Evolutionary conservation across 37 sponge, comb jelly and placozoan genomes (phyloP).

Genomic region (Dysidea cf. avara): DNA sequence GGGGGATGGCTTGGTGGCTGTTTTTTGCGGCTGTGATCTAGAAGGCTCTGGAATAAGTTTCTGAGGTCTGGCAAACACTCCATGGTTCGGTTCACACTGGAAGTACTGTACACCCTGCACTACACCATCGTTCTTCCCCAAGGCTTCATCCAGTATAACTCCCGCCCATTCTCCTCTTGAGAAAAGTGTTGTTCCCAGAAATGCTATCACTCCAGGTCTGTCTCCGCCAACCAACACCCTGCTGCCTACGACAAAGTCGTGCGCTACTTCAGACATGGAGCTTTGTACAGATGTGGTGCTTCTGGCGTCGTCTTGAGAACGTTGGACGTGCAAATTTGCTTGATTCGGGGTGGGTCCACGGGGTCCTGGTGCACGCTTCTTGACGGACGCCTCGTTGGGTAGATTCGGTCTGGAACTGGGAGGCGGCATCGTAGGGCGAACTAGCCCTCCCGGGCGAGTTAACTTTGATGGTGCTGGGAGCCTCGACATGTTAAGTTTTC

Average conservation of each 20-base stretch:
- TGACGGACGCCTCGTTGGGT: conserved; percentile 22
- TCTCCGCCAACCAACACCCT: conserved; percentile 58
- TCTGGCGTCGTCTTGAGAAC: not conserved
- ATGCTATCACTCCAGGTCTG: conserved; percentile 76
- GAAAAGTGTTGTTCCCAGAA: conserved; percentile 88
- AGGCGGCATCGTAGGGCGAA: too few relatives aligned
- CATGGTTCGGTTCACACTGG: conserved; percentile 75
- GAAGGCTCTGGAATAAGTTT: conserved; percentile 47
- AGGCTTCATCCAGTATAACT: conserved; percentile 64
- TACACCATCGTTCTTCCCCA: conserved; percentile 94
- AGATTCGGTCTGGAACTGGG: too few relatives aligned
- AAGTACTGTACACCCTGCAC: conserved; percentile 90
- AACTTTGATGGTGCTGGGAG: too few relatives aligned
- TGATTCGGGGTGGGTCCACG: too few relatives aligned
- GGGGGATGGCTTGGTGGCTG: not conserved
- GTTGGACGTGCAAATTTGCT: conserved; percentile 31
- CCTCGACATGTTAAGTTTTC: too few relatives aligned
- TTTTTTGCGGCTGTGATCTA: not conserved
- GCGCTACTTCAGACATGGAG: not conserved
- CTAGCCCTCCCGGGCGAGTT: too few relatives aligned
- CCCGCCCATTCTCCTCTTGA: conserved; percentile 91
- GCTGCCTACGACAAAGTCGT: conserved; percentile 47
- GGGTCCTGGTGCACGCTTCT: conserved; percentile 12
- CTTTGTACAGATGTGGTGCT: not conserved
- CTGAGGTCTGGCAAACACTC: conserved; percentile 86